Conservation (phyloP, 2,113 vertebrate species). For the Paradoxurus hermaphroditus region DNA sequence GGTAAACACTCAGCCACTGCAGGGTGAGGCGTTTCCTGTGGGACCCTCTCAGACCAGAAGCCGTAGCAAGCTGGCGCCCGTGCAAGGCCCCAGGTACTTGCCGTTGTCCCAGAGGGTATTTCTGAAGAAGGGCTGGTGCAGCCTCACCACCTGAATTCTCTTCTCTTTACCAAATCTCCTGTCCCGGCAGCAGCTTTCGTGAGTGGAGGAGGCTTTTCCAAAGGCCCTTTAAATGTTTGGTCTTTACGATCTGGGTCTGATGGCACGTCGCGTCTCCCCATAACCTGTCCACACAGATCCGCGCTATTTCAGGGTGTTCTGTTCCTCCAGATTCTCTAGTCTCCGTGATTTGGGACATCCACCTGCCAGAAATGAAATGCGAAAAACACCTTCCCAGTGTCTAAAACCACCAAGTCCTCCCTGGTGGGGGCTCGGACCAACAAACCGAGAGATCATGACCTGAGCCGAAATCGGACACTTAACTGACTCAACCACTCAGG, state of each 20-base stretch:
- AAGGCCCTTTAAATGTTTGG: not conserved
- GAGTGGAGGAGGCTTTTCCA: not conserved
- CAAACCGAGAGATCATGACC: no score
- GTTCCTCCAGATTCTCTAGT: not conserved
- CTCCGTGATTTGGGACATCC: not conserved
- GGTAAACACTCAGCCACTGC: not conserved
- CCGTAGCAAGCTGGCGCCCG: rapidly evolving
- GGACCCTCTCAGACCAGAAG: not conserved
- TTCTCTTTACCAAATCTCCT: not conserved
- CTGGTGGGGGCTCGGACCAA: no score
- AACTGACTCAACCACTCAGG: no score
- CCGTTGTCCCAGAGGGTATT: no score
- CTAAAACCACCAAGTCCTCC: not conserved
- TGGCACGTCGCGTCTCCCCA: rapidly evolving
- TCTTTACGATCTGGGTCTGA: not conserved
- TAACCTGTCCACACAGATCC: not conserved
- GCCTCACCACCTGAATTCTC: rapidly evolving
- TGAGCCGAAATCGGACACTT: no score
- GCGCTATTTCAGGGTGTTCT: not conserved
- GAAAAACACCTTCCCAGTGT: not conserved
- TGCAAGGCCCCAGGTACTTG: rapidly evolving
- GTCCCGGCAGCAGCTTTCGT: not conserved
- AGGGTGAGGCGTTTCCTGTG: no score
- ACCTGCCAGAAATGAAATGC: not conserved
- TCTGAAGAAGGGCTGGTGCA: not conserved